Conservation (phyloP, 2,113 vertebrate genomes). For the Amia ocellicauda region DNA sequence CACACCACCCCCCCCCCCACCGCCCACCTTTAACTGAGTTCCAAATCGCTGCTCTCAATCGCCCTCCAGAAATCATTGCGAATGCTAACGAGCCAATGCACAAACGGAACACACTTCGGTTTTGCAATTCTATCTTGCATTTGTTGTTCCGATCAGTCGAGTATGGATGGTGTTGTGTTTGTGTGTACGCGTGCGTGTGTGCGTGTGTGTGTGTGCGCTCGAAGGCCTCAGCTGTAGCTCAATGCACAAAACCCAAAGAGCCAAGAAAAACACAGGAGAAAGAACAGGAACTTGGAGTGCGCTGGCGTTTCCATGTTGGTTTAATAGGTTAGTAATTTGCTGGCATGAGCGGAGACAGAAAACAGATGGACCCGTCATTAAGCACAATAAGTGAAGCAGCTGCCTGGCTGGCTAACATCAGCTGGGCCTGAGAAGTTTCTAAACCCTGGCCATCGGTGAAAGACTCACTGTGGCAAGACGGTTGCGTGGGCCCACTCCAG, state of each 20-base stretch:
- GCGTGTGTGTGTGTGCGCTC: neutral
- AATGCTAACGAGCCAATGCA: neutral
- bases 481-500: slow-evolving; percentile 19
- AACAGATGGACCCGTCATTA: slow-evolving; percentile 86
- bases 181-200: neutral
- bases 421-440: slow-evolving; percentile 60
- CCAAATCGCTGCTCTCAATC: no score
- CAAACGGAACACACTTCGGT: neutral
- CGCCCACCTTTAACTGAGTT: no score
- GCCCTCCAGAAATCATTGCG: neutral
- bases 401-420: slow-evolving; percentile 76
- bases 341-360: slow-evolving; percentile 71
- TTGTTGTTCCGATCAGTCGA: neutral
- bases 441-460: slow-evolving; percentile 12
- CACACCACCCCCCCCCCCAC: no score
- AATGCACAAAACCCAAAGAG: slow-evolving; percentile 22
- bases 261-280: slow-evolving; percentile 49
- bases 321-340: slow-evolving; percentile 86
- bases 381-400: slow-evolving; percentile 85
- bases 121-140: neutral
- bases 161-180: slow-evolving; percentile 15
- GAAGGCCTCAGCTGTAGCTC: slow-evolving; percentile 23
- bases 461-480: slow-evolving; percentile 28
- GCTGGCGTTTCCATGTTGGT: slow-evolving; percentile 66
- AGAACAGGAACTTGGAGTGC: slow-evolving; percentile 53